phyloP scores from a whole-genome alignment of 2,888 invertebrate genomes.

The Dasypolia templi region DNA sequence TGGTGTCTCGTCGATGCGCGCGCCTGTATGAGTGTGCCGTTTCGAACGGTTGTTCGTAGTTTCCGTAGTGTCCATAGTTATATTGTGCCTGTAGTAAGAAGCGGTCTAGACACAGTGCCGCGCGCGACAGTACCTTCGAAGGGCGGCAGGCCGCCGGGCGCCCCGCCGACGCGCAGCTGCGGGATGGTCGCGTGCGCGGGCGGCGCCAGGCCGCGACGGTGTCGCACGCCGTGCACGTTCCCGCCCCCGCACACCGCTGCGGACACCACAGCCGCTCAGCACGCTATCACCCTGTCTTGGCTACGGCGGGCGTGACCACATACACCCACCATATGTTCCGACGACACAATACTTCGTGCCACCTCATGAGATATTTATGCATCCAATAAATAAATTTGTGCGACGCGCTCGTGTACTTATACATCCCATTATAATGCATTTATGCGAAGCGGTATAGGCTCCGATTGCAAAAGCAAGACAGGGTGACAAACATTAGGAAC shows the following conservation, averaged over 20 bases:
- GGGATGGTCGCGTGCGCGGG: conserved; percentile 96
- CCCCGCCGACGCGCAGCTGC: conserved; percentile 95
- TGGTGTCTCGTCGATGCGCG: too few relatives aligned
- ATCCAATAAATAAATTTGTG: conserved; percentile 34
- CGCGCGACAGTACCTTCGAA: conserved; percentile 86
- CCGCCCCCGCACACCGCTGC: conserved; percentile 90
- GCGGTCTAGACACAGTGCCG: not conserved
- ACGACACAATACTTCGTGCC: conserved; percentile 22
- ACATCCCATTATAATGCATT: conserved; percentile 46
- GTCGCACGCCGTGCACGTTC: conserved; percentile 96
- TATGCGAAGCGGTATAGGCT: conserved; percentile 61
- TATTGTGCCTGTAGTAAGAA: conserved; percentile 16
- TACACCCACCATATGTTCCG: not conserved
- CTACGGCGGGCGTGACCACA: not conserved
- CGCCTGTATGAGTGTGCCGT: too few relatives aligned
- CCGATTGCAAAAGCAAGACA: conserved; percentile 79
- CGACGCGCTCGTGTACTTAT: conserved; percentile 32
- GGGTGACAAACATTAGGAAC: conserved; percentile 77
- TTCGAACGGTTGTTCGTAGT: too few relatives aligned
- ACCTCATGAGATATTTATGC: conserved; percentile 11
- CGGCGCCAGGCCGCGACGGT: conserved; percentile 95
- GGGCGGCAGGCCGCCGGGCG: conserved; percentile 91
- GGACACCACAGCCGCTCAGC: conserved; percentile 87
- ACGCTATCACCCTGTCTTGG: conserved; percentile 69
- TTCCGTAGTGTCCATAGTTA: too few relatives aligned